Conservation (phyloP, 2,888 invertebrate genomes). For the Megamerina dolium region DNA sequence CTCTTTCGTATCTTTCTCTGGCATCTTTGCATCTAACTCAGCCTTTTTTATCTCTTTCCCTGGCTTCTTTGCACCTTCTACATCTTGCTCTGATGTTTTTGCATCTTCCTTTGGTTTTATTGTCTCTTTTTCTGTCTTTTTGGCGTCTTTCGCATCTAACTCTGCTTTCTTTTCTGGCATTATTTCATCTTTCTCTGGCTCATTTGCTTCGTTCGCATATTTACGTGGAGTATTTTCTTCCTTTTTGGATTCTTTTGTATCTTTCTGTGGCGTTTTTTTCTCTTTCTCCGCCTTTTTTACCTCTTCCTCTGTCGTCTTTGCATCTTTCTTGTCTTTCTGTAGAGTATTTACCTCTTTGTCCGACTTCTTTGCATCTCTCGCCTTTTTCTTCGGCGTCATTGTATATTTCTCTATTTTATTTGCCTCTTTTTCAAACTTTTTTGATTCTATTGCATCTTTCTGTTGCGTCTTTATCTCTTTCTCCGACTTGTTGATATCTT, state of each 20-base stretch:
- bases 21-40: background rate
- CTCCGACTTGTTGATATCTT: background rate
- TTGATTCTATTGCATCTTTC: background rate
- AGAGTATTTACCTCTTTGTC: background rate
- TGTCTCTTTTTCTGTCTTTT: conserved; percentile 10
- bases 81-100: background rate
- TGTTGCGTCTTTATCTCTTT: background rate
- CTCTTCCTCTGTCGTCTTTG: background rate
- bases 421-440: background rate
- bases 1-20: background rate
- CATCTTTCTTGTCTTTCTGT: background rate
- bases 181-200: background rate
- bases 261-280: background rate
- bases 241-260: background rate
- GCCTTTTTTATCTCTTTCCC: background rate
- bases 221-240: background rate
- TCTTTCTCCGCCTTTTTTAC: background rate
- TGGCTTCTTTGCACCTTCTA: background rate
- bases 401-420: background rate
- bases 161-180: background rate
- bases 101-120: conserved; percentile 3
- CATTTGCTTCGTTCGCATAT: background rate
- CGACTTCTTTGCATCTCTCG: background rate
- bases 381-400: too few species aligned
- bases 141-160: background rate